A percentile compares a stretch with the other conserved stretches of the same genome.
phyloP scores from a whole-genome alignment of 2,888 invertebrate genomes.

The Microchrysa polita region DNA sequence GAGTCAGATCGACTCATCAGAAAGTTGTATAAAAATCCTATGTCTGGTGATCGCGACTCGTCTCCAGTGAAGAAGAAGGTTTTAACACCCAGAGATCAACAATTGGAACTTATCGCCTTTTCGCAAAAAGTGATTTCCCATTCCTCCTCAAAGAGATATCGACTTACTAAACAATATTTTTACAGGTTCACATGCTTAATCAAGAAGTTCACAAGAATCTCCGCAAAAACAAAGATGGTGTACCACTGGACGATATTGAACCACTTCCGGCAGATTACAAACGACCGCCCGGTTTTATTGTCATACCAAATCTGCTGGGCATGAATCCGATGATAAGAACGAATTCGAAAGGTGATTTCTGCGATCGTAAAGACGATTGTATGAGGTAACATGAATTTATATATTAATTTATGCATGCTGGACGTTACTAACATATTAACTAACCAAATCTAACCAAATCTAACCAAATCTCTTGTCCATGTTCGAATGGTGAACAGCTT shows the following conservation, averaged over 20 bases:
- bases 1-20: conserved; percentile 62
- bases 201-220: conserved; percentile 74
- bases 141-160: not conserved
- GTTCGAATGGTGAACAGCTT: conserved; percentile 15
- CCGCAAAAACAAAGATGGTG: conserved; percentile 71
- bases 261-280: conserved; percentile 69
- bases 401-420: conserved; percentile 34
- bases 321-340: conserved; percentile 38
- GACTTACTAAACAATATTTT: conserved; percentile 11
- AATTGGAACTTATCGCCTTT: conserved; percentile 67
- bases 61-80: conserved; percentile 48
- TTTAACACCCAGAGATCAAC: conserved; percentile 55
- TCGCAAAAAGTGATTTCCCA: conserved; percentile 64
- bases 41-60: conserved; percentile 19
- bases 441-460: conserved; percentile 14
- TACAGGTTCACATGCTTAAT: conserved; percentile 72
- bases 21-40: conserved; percentile 50
- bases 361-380: conserved; percentile 51
- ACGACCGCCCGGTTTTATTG: conserved; percentile 71
- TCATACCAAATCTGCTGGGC: conserved; percentile 65
- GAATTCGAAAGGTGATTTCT: conserved; percentile 50
- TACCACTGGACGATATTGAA: conserved; percentile 68
- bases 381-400: conserved; percentile 24
- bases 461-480: not conserved
- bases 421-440: not conserved